Percentiles rank a stretch among this genome's conserved stretches.
These are phyloP conservation scores for Stratiomys singularior DNA, from an alignment of 2,888 invertebrate species.

Conservation along the genomic window DNA sequence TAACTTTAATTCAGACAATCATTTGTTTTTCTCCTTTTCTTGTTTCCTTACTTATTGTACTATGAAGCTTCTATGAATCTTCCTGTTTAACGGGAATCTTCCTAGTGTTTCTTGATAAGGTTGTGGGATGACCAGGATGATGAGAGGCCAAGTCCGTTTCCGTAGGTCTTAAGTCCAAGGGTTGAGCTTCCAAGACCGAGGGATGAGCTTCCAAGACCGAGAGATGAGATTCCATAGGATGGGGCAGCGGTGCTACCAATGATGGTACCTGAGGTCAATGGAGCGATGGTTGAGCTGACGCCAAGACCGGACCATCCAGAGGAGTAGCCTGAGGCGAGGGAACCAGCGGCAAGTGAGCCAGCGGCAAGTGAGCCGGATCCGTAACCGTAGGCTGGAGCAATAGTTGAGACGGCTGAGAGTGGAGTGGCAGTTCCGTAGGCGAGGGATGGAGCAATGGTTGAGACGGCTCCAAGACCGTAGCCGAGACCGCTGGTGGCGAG, in stretches of 20 bases:
- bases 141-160: conserved; percentile 39
- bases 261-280: not conserved
- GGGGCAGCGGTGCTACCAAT: conserved; percentile 20
- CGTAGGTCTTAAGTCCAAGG: conserved; percentile 36
- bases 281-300: conserved; percentile 13
- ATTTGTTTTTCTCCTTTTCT: conserved; percentile 42
- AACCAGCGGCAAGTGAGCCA: not conserved
- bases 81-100: conserved; percentile 44
- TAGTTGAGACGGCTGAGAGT: conserved; percentile 37
- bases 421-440: not conserved
- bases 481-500: not conserved
- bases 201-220: not conserved
- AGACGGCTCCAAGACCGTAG: conserved; percentile 4
- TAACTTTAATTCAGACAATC: conserved; percentile 42
- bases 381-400: conserved; percentile 23
- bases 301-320: not conserved
- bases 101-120: conserved; percentile 41
- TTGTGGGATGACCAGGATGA: conserved; percentile 33
- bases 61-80: conserved; percentile 47
- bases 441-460: conserved; percentile 13
- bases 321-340: not conserved
- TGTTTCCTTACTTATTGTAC: conserved; percentile 43
- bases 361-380: not conserved
- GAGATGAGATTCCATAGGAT: not conserved
- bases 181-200: conserved; percentile 38